Evolutionary conservation across 2,797 vertebrate genomes (phyloP).

Genomic region (Pantherophis vulpinus): DNA sequence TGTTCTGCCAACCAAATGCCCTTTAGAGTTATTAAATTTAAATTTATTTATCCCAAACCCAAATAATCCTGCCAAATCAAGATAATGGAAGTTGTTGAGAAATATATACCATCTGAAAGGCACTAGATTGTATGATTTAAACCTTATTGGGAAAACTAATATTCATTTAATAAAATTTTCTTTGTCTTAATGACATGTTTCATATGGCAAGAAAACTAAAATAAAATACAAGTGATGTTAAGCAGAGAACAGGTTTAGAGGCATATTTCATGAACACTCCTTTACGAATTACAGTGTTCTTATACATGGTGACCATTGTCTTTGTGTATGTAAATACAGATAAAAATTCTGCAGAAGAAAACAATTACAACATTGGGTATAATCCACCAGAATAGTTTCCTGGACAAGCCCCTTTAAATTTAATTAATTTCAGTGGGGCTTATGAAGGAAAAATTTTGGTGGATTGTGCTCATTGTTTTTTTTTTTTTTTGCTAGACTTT

Average conservation of each 20-base stretch:
- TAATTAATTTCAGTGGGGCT: not conserved
- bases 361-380: not conserved
- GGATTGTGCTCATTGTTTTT: not conserved
- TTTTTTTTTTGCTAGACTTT: not conserved
- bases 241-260: rapidly evolving
- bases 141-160: no score
- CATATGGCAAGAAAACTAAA: not conserved
- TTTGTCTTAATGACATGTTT: not conserved
- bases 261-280: not conserved
- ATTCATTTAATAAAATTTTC: not conserved
- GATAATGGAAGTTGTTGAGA: not conserved
- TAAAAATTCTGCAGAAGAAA: not conserved
- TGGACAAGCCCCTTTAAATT: not conserved
- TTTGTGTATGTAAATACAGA: not conserved
- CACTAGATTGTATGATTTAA: not conserved
- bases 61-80: not conserved
- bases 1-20: not conserved
- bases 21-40: not conserved
- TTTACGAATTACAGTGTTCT: not conserved
- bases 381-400: not conserved
- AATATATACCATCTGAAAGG: not conserved
- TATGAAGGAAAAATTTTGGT: not conserved
- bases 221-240: rapidly evolving
- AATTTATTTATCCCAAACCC: not conserved
- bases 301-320: not conserved